phyloP scores from a whole-genome alignment of 2,888 invertebrate species.

The Polyploca ridens region DNA sequence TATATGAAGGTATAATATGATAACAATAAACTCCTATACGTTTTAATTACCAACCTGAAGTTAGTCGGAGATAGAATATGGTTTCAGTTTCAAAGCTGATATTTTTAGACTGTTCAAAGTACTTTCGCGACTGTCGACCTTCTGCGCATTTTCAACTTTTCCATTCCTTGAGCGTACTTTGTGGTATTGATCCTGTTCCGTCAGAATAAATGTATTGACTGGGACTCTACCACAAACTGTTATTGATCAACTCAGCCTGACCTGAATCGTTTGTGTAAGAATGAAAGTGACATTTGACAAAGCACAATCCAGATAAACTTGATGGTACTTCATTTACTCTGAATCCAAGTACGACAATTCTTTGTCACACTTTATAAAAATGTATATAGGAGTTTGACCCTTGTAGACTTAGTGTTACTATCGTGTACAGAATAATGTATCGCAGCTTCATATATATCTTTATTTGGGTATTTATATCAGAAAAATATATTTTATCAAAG shows the following conservation, averaged over 20 bases:
- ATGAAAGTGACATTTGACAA: too few relatives aligned
- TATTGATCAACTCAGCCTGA: too few relatives aligned
- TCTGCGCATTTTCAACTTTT: slow-evolving; percentile 16
- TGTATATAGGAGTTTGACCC: not conserved
- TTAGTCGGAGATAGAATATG: not conserved
- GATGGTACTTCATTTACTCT: too few relatives aligned
- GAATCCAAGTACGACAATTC: not conserved
- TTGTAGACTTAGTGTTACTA: not conserved
- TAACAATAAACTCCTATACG: not conserved
- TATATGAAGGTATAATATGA: too few relatives aligned
- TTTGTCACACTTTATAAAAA: not conserved
- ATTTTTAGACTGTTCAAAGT: not conserved
- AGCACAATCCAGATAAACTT: too few relatives aligned
- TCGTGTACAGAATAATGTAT: too few relatives aligned
- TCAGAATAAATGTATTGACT: slow-evolving; percentile 2
- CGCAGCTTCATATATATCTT: too few relatives aligned
- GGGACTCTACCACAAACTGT: not conserved
- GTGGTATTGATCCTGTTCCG: slow-evolving; percentile 7
- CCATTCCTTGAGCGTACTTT: slow-evolving; percentile 11
- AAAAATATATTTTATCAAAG: too few relatives aligned
- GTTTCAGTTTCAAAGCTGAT: not conserved
- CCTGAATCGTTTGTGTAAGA: too few relatives aligned
- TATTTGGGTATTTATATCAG: too few relatives aligned
- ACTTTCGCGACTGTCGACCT: not conserved
- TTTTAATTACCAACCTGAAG: not conserved